Base-by-base conservation (phyloP, 2,113 vertebrate species). In the Atrichornis clamosus region DNA sequence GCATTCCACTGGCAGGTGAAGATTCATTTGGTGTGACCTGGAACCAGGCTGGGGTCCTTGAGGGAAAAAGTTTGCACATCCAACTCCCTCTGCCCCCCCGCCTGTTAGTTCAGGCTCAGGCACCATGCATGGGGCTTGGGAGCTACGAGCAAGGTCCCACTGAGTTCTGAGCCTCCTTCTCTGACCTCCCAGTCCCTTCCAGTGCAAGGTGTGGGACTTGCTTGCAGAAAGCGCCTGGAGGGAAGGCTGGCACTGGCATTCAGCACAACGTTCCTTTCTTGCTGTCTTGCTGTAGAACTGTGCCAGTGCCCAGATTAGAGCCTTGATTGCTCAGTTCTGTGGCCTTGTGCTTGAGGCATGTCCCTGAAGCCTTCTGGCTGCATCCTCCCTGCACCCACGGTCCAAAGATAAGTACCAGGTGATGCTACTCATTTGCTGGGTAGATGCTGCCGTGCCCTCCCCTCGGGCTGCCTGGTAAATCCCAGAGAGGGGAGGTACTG, bases 251-350 rank as follows among this genome's bases (percentile, higher is more conserved):
- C 46, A 18, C 30, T 28, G 11, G 21, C 42, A 20, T 33, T 64
- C 20, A 12, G 41, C 41, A 60, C 28, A 53, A 13, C 8, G 14
- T 14, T 63, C 46, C 73, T 27, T 46, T 64, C 55, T 41, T 26
- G 32, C 13, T 62, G 56, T 33, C 60, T 49, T 1, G 4, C 13
- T 0, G 1, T 37, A 37, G 65, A 35, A 35, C 80, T 60, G 74
- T 65, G 44, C 26, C 30, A 72, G 49, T 18, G 37, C 53, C 44
- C 72, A 64, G 50, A 23, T 32, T 52, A 44, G 39, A 27, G 37
- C 0, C 0, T 22, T 62, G 28, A 53, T 15, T 65, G 42, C 81
- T 84, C 68, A 53, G 0, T 33, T 58, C 53, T 35, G 37, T 41
- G 64, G 30, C 42, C 62, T 11, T 58, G 49, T 53, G 28, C 42